Evolutionary conservation across 2,888 invertebrate genomes (phyloP).

Genomic region (Tridacna crocea): DNA sequence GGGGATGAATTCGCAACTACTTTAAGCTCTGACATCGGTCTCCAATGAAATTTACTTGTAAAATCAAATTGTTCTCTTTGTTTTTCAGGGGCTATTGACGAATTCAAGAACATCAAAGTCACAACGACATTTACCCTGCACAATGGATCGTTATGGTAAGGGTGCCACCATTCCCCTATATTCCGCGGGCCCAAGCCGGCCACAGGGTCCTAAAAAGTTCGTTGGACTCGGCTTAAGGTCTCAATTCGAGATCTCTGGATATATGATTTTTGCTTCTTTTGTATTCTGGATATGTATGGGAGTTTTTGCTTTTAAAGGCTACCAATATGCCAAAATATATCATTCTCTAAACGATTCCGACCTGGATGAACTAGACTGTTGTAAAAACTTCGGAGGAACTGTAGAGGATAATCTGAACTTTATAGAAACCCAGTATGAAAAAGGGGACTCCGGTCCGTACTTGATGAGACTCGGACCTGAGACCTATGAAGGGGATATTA

Average conservation of each 20-base stretch:
- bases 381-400: slow-evolving; percentile 54
- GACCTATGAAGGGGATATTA: slow-evolving; percentile 57
- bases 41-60: no score
- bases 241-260: slow-evolving; percentile 59
- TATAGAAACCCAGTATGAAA: slow-evolving; percentile 61
- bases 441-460: slow-evolving; percentile 73
- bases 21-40: no score
- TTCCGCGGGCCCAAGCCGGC: neutral
- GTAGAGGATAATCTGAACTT: slow-evolving; percentile 63
- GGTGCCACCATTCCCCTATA: slow-evolving; percentile 48
- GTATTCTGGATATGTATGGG: slow-evolving; percentile 59
- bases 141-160: slow-evolving; percentile 49
- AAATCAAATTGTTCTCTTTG: no score
- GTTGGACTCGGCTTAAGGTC: slow-evolving; percentile 19
- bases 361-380: slow-evolving; percentile 50
- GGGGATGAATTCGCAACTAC: no score
- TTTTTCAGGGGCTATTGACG: no score
- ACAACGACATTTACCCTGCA: no score
- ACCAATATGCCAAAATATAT: slow-evolving; percentile 60
- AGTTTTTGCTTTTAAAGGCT: slow-evolving; percentile 45
- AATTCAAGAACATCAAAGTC: no score
- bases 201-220: neutral
- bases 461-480: slow-evolving; percentile 67
- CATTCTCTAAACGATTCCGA: slow-evolving; percentile 53
- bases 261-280: slow-evolving; percentile 62